Conservation (phyloP, 2,797 vertebrate species). For the Halcyon smyrnensis region DNA sequence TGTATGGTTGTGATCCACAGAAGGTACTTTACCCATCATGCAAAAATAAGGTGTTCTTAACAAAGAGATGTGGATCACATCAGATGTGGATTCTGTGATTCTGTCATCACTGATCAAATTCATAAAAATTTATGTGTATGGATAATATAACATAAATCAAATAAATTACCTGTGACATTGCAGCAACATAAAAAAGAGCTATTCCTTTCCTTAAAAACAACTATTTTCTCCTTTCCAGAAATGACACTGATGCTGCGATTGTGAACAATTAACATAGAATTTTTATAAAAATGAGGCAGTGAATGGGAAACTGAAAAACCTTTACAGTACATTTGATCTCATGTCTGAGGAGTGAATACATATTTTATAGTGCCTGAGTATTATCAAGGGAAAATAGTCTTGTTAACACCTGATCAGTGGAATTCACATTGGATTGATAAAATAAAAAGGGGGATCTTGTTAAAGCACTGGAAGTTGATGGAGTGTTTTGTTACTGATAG, state of each 20-base stretch:
- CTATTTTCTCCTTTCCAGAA: not conserved
- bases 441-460: not conserved
- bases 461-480: not conserved
- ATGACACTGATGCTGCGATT: not conserved
- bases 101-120: not conserved
- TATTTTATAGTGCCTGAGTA: not conserved
- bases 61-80: not conserved
- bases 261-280: not conserved
- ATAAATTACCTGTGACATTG: not conserved
- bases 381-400: slow-evolving; percentile 13
- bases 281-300: not conserved
- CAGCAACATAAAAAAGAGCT: not conserved
- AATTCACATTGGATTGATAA: slow-evolving; percentile 22
- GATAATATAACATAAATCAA: not conserved
- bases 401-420: slow-evolving; percentile 44
- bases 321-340: not conserved
- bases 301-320: not conserved
- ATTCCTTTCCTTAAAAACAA: not conserved
- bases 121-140: not conserved
- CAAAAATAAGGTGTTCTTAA: not conserved
- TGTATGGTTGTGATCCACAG: not conserved
- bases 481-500: slow-evolving; percentile 44
- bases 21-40: not conserved
- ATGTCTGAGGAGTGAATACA: not conserved
- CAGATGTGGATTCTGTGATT: too few species aligned